Evolutionary conservation across 2,113 vertebrate genomes (phyloP), one percentile per base, ranked within the genome.

Genomic region (Capreolus pygargus): DNA sequence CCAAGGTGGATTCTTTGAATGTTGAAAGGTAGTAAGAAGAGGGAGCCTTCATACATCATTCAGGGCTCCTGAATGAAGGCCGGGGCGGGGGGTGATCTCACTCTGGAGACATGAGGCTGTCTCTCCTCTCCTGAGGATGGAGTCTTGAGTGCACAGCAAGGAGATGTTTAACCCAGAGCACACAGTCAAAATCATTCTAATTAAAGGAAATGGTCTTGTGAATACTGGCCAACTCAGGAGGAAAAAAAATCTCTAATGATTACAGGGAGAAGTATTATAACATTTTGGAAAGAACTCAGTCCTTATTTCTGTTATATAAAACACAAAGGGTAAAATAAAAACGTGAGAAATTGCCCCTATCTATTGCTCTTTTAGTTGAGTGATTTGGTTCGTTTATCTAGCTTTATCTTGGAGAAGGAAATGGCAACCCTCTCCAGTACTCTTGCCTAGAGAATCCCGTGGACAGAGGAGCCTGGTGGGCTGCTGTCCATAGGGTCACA

Each of bases 141-240:
- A 76, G 12, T 81, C 52, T 79, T 85, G 30, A 36, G 30, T 94
- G 6, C 43, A 9, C 60, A 83, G 58, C 54, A 28, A 61, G 15
- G 11, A 13, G 28, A 39, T 47, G 36, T 60, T 60, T 84, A 50
- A 27, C 39, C 83, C 15, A 12, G 30, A 67, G 14, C 57, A 25
- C 23, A 33, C 36, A 50, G 52, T 6, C 47, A 54, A 91, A 76
- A n/a, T 43, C 39, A 74, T 74, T 94, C 89, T 67, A 60, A 86
- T 89, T 50, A 86, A 50, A 95, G 19, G 54, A 89, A 91, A 93
- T 88, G 47, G 52, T 83, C 45, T 93, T 70, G 33, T 76, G 90
- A 91, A 78, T 86, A 28, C 30, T 91, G 55, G 54, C 54, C 86
- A 60, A 17, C 12, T 85, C 30, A 52, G 74, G 87, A n/a, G 5